These are phyloP conservation scores for Drosophila gunungcola DNA, from an alignment of 1,140 invertebrate genomes.

Conservation along the genomic window DNA sequence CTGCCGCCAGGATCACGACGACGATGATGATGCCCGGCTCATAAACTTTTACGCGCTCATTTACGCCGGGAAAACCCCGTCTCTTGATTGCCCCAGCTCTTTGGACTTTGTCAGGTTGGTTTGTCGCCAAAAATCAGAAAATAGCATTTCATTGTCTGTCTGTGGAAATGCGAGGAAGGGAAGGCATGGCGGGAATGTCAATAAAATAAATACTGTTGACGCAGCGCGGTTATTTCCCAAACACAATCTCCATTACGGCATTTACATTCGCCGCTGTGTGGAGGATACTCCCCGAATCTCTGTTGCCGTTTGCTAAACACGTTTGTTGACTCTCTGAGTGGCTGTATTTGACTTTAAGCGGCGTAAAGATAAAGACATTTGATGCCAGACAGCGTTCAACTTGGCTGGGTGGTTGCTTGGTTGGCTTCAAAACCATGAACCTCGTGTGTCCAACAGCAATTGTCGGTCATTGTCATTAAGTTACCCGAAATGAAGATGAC, in stretches of 20 bases:
- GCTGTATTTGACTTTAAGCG: conserved; percentile 82
- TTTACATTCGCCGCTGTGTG: conserved; percentile 64
- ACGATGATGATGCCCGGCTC: conserved; percentile 56
- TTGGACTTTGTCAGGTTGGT: conserved; percentile 65
- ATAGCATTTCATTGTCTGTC: conserved; percentile 76
- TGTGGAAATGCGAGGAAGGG: not conserved
- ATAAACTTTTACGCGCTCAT: conserved; percentile 80
- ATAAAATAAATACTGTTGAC: conserved; percentile 83
- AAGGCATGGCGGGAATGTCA: conserved; percentile 54
- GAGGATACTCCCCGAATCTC: conserved; percentile 26
- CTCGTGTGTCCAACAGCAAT: conserved; percentile 52
- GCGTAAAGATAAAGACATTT: conserved; percentile 79
- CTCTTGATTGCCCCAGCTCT: conserved; percentile 10
- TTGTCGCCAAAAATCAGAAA: conserved; percentile 71
- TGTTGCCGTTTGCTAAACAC: conserved; percentile 57
- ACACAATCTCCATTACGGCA: conserved; percentile 80
- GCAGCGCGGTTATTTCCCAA: conserved; percentile 80
- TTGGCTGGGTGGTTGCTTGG: not conserved
- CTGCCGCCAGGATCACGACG: conserved; percentile 36
- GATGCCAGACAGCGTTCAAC: conserved; percentile 64
- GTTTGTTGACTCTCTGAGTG: conserved; percentile 66
- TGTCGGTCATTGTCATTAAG: conserved; percentile 81
- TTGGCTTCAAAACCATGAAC: not conserved
- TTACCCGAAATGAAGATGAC: conserved; percentile 71
- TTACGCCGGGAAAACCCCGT: conserved; percentile 31